Evolutionary conservation across 2,797 vertebrate species (phyloP), one percentile per base, ranked within the genome.

Genomic region (Melanotaenia parkinsoni): DNA sequence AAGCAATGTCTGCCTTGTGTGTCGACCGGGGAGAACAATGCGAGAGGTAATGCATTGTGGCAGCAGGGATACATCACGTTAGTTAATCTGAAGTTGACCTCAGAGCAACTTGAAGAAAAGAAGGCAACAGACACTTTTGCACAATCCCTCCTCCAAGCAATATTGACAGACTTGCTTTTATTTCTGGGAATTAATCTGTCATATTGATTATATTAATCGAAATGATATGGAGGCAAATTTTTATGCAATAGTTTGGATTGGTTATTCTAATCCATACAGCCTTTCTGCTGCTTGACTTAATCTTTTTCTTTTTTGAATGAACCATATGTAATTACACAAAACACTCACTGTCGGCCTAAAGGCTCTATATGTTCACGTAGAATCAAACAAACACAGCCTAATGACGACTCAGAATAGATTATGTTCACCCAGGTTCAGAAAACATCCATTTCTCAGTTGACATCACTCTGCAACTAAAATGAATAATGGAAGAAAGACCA

Each of bases 31-130:
- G 79, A 91, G 90, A 94, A 86, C 85, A 87, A 92, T 92, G 89
- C 77, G 71, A 84, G 80, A 9, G 72, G 81, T 94, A 93, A 93
- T 93, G 87, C 70, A 45, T 70, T 5, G 70, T 93, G 93, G 92
- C 90, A 89, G 89, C 37, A 47, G 79, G 89, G 91, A 94, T 93
- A 85, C 86, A 94, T 95, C 92, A 92, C 67, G 32, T 79, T 82
- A 82, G 91, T 92, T 93, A 91, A 94, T 95, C 89, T 78, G 82
- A 88, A 86, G 84, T 88, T 93, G 92, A 94, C 93, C 93, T 92
- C 89, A 10, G 61, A 86, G 80, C 79, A 87, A 84, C 82, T 82
- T 61, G 62, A 76, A 35, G 65, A 37, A 51, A 61, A 72, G 30
- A 47, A 72, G 64, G 70, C 50, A 74, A 76, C 68, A 51, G 69